Percentiles rank a stretch among this genome's conserved stretches.
phyloP scores from a whole-genome alignment of 1,140 invertebrate genomes.

The Triops longicaudatus region DNA sequence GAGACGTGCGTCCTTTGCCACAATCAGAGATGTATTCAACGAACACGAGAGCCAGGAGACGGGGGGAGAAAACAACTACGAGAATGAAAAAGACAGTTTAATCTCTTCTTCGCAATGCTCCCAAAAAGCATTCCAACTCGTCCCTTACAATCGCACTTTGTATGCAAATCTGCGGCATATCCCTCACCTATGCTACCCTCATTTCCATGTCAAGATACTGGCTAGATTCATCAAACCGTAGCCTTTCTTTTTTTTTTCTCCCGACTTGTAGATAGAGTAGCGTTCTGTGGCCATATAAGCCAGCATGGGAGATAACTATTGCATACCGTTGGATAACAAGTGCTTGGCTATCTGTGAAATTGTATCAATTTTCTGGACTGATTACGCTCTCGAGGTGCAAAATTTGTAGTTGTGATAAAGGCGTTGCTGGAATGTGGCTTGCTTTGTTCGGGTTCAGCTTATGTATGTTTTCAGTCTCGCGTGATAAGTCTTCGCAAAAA shows the following conservation, averaged over 20 bases:
- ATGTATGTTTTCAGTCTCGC: not conserved
- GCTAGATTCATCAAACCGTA: not conserved
- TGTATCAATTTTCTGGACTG: conserved; percentile 12
- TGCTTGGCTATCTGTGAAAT: not conserved
- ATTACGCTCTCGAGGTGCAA: not conserved
- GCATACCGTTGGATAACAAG: no score
- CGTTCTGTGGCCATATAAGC: not conserved
- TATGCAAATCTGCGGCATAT: conserved; percentile 12
- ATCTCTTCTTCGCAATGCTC: conserved; percentile 10
- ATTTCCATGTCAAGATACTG: conserved; percentile 12
- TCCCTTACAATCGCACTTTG: conserved; percentile 3
- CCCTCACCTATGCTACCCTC: conserved; percentile 6
- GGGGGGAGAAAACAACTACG: not conserved
- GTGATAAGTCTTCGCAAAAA: conserved; percentile 1
- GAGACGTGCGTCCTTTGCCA: not conserved
- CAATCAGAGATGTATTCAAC: not conserved
- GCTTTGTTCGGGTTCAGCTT: not conserved
- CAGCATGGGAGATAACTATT: not conserved
- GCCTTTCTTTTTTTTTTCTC: not conserved
- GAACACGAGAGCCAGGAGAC: not conserved
- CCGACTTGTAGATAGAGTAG: not conserved
- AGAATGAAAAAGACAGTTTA: conserved; percentile 3
- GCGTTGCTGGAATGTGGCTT: not conserved
- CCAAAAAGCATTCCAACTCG: not conserved
- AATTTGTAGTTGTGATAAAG: not conserved